phyloP scores from a whole-genome alignment of 1,140 invertebrate species.

The Physella acuta region DNA sequence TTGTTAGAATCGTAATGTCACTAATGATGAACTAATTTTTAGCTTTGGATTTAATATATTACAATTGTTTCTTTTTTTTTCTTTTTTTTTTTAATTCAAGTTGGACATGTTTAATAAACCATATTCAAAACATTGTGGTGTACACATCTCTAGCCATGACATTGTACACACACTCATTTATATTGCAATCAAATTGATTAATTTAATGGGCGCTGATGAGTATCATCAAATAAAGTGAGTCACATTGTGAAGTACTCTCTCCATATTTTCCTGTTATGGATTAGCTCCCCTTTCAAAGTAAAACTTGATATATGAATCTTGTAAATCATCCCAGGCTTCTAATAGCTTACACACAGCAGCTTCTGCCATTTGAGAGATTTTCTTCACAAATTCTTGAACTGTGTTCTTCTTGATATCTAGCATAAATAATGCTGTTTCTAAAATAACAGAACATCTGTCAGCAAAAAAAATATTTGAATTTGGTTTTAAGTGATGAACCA shows the following conservation, averaged over 20 bases:
- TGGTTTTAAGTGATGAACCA: conserved; percentile 50
- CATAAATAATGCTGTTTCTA: conserved; percentile 54
- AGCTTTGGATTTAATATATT: too few species aligned
- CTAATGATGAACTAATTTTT: neutral
- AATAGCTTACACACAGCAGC: conserved; percentile 41
- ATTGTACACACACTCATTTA: too few species aligned
- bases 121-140: too few species aligned
- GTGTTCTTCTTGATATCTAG: conserved; percentile 49
- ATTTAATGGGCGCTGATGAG: too few species aligned
- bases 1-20: neutral
- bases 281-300: conserved; percentile 28
- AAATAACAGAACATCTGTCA: conserved; percentile 40
- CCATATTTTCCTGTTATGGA: too few species aligned
- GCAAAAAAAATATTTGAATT: conserved; percentile 41
- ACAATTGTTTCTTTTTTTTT: too few species aligned
- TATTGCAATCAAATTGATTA: too few species aligned
- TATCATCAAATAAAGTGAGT: too few species aligned
- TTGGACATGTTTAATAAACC: too few species aligned
- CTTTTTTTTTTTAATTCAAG: too few species aligned
- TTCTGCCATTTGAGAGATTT: conserved; percentile 40
- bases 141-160: too few species aligned
- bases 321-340: conserved; percentile 24
- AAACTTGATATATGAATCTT: conserved; percentile 28
- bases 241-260: too few species aligned
- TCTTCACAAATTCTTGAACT: conserved; percentile 44